Evolutionary conservation across 2,888 invertebrate species (phyloP), one percentile per base, ranked within the genome.

Genomic region (Cacoxenus indagator): DNA sequence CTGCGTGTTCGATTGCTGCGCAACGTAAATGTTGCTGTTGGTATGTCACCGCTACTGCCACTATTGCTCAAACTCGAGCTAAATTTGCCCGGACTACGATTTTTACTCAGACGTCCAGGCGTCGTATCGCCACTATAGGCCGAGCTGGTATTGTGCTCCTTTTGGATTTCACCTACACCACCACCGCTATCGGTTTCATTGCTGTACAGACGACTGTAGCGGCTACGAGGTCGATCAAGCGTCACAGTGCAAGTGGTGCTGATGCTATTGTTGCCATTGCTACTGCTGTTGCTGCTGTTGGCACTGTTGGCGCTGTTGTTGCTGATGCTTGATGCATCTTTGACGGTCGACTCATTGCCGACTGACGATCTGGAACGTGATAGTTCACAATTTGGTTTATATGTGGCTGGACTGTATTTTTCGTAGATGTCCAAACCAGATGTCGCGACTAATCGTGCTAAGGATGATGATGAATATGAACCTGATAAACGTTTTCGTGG

Each of bases 351-450:
- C 6, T 86, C 87, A 83, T 83, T 78, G 71, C 61, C 61, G 45
- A 75, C 81, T 76, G 85, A 81, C 80, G 89, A 88, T 87, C 88
- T 88, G 83, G 88, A 89, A 86, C 88, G 87, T 87, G 87, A 85
- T 78, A 87, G 85, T 86, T 88, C 89, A 86, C 85, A 85, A 83
- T 87, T 88, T 71, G 94, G 93, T 82, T 92, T 91, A 87, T 94
- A 94, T 84, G 92, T 92, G 48, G 92, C 90, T 62, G 94, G 93
- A 46, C 94, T 94, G 84, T 94, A 94, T 87, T 93, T 94, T 81
- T 92, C 92, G 84, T 92, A 92, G 72, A 94, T 87, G 73, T 94
- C 93, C 37, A 93, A 91, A 1, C 90, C 90, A 65, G 90, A 92
- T 91, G 90, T 92, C 64, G 89, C 90, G 80, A 90, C 83, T 31